phyloP scores from a whole-genome alignment of 2,797 vertebrate species.

The Karalla daura region DNA sequence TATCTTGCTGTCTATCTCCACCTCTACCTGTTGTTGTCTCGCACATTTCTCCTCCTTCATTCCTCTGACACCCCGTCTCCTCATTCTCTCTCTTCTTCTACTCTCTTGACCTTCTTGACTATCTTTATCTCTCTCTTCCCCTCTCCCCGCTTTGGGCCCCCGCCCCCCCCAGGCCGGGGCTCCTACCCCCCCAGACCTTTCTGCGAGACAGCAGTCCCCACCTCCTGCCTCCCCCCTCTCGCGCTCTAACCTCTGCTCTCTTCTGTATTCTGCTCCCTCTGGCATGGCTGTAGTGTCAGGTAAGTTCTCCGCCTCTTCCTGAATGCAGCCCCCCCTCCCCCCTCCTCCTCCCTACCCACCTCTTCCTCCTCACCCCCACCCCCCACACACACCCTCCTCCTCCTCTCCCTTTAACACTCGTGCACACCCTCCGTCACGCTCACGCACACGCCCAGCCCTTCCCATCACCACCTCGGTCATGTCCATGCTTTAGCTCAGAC shows the following conservation, averaged over 20 bases:
- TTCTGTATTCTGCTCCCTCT: slow-evolving; percentile 99
- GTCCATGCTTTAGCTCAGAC: slow-evolving; percentile 53
- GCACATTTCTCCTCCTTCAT: slow-evolving; percentile 20
- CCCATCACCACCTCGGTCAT: slow-evolving; percentile 61
- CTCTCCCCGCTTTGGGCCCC: slow-evolving; percentile 59
- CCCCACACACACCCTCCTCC: slow-evolving; percentile 51
- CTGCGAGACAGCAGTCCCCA: slow-evolving; percentile 94
- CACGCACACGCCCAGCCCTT: slow-evolving; percentile 39
- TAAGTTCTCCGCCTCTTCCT: slow-evolving; percentile 88
- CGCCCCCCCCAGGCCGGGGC: slow-evolving; percentile 79
- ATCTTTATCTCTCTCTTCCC: slow-evolving; percentile 57
- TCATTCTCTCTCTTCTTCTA: slow-evolving; percentile 40
- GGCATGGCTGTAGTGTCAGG: slow-evolving; percentile 99
- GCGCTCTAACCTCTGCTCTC: slow-evolving; percentile 99
- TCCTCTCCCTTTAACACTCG: slow-evolving; percentile 33
- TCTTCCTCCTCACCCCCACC: slow-evolving; percentile 67
- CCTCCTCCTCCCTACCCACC: slow-evolving; percentile 59
- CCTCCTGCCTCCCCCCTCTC: slow-evolving; percentile 83
- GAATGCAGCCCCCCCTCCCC: slow-evolving; percentile 72
- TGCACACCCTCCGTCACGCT: slow-evolving; percentile 42
- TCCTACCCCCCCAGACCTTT: slow-evolving; percentile 91
- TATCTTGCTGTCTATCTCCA: slow-evolving; percentile 47
- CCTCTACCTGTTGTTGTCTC: slow-evolving; percentile 40
- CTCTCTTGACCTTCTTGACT: slow-evolving; percentile 53
- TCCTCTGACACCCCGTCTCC: slow-evolving; percentile 37